Conservation (phyloP, 2,888 invertebrate genomes). For the Dascillus cervinus region DNA sequence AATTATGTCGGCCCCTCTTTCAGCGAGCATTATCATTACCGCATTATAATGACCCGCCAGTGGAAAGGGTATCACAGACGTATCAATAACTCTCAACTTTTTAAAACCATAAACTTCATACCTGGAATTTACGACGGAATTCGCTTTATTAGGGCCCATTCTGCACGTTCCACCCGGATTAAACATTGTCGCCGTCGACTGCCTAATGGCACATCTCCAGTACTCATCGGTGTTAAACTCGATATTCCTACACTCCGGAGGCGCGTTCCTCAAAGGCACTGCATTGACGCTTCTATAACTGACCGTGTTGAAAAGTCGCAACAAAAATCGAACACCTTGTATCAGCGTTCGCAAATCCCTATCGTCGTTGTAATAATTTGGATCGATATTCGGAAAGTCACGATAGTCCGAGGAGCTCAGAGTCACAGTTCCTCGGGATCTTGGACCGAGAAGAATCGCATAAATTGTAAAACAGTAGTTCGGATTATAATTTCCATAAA, state of each 20-base stretch:
- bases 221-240: constrained; percentile 52
- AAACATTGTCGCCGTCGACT: not conserved
- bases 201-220: constrained; percentile 53
- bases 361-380: constrained; percentile 64
- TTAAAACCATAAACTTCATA: not conserved
- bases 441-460: constrained; percentile 62
- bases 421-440: constrained; percentile 58
- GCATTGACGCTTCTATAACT: constrained; percentile 52
- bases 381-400: constrained; percentile 64
- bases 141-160: constrained; percentile 1
- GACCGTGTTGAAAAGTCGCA: constrained; percentile 47
- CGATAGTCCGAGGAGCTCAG: too few relatives aligned
- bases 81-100: constrained; percentile 1
- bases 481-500: constrained; percentile 34
- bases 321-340: constrained; percentile 51
- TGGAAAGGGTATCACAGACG: not conserved
- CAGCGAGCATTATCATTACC: not conserved
- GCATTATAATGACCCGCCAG: too few relatives aligned
- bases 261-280: constrained; percentile 44
- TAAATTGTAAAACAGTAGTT: constrained; percentile 55
- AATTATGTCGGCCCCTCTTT: not conserved
- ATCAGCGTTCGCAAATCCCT: constrained; percentile 51
- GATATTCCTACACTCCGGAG: constrained; percentile 43
- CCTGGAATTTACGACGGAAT: not conserved
- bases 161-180: not conserved